Conservation (phyloP, 2,888 invertebrate genomes). For the Campaea margaritaria region DNA sequence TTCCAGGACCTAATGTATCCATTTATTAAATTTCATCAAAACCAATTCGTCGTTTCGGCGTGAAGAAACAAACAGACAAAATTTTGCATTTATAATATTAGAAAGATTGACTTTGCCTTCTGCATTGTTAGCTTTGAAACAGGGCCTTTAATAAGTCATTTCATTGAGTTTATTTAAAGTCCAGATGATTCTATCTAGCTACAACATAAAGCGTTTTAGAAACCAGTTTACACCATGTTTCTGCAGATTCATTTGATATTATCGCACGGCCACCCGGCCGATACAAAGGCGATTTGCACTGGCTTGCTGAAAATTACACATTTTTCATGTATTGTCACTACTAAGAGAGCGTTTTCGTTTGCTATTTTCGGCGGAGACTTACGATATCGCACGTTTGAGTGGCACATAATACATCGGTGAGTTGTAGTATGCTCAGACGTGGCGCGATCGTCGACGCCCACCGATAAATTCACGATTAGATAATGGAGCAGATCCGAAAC, state of each 20-base stretch:
- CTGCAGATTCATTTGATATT: not conserved
- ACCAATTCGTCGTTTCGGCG: no score
- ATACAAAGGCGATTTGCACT: constrained; percentile 9
- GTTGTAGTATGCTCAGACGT: constrained; percentile 31
- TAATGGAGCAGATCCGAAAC: constrained; percentile 42
- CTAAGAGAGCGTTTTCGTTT: constrained; percentile 22
- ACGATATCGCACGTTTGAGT: constrained; percentile 40
- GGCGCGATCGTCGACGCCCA: constrained; percentile 50
- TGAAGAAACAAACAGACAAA: no score
- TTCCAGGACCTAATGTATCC: no score
- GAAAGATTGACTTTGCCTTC: constrained; percentile 8
- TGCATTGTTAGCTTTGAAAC: not conserved
- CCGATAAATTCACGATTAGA: constrained; percentile 55
- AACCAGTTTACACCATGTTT: not conserved
- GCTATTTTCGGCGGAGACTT: constrained; percentile 45
- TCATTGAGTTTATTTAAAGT: not conserved
- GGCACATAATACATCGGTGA: constrained; percentile 24
- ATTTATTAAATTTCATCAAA: no score
- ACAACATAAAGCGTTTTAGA: not conserved
- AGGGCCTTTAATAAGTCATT: not conserved
- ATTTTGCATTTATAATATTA: no score
- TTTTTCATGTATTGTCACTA: constrained; percentile 13
- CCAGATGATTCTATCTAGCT: not conserved
- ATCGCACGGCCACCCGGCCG: no score
- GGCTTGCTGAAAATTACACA: constrained; percentile 15